A percentile compares a stretch with the other conserved stretches of the same genome.
Conservation (phyloP, 2,113 vertebrate genomes). For the Eleginops maclovinus region DNA sequence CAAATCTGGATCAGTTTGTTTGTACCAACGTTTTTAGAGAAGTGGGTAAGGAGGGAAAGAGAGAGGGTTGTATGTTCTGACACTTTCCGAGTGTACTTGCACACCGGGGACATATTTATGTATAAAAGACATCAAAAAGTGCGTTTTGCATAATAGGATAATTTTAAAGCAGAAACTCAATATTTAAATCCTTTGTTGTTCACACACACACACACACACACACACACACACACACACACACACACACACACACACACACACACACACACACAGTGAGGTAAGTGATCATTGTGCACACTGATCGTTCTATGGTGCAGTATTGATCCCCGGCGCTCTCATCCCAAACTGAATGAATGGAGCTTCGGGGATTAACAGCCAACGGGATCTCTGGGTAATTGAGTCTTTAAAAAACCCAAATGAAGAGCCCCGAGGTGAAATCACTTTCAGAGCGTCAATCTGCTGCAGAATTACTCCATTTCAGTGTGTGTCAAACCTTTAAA, state of each 20-base stretch:
- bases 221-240: background rate
- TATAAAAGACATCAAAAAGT: too few relatives aligned
- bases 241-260: conserved; percentile 12
- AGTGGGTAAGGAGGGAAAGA: too few relatives aligned
- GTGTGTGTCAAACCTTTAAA: background rate
- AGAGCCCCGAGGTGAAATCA: conserved; percentile 57
- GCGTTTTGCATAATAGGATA: too few relatives aligned
- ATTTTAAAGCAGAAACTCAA: too few relatives aligned
- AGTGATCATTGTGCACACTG: background rate
- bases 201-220: too few relatives aligned
- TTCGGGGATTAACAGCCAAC: conserved; percentile 61
- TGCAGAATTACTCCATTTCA: conserved; percentile 24
- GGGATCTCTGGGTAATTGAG: conserved; percentile 65
- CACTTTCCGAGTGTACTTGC: too few relatives aligned
- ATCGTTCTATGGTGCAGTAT: conserved; percentile 54
- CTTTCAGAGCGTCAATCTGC: conserved; percentile 44
- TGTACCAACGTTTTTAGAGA: too few relatives aligned
- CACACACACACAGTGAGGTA: conserved; percentile 39
- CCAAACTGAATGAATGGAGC: conserved; percentile 61
- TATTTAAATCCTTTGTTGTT: too few relatives aligned
- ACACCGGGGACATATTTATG: too few relatives aligned
- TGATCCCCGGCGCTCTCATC: conserved; percentile 61
- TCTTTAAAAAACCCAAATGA: conserved; percentile 64
- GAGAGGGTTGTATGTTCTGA: too few relatives aligned
- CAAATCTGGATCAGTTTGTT: too few relatives aligned